Base-by-base conservation (phyloP, 2,888 invertebrate genomes). In the Lasioglossum vierecki region DNA sequence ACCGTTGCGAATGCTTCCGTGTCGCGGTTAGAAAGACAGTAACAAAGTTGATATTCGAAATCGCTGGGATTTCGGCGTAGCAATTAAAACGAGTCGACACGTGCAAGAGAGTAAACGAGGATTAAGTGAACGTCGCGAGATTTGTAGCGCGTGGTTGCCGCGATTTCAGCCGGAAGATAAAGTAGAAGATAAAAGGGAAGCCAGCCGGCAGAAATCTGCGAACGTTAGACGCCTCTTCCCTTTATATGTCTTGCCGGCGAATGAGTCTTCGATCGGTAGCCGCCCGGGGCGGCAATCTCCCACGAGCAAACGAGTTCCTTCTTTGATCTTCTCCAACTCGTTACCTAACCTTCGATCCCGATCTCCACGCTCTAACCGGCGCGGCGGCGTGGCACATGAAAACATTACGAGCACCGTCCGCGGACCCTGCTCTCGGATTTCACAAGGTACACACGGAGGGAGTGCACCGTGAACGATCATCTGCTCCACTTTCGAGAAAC, bases 311-410 rank as follows among this genome's bases (percentile, higher is more conserved):
- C 80, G 80, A 80, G 77, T 77, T 80, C 80, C 63, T 77, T 53
- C 77, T 70, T 77, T 70, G 77, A 77, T 77, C 77, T 70, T 41
- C 80, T 77, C 76, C 49, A 41, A 60, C 68, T 68, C 57, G 79
- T 68, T 49, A 63, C 80, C 71, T 80, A 77, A 79, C 79, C 79
- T 84, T 79, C 83, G 75, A 49, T 79, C 63, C 57, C 70, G 68
- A 68, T 39, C 77, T 46, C 30, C 11, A 39, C 35, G 76, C 44
- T n/a, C n/a, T 41, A 41, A 70, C 70, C 39, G 70, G 18, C 18
- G 1, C 46, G 4, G 15, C 46, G 46, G 46, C 57, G 49, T 30
- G 30, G 73, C 35, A 63, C 74, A n/a, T 41, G 70, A 68, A 57
- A 57, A 76, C 15, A 26, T 63, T 75, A 30, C 70, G 60, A 70